Evolutionary conservation across 2,888 invertebrate species (phyloP), one percentile per base, ranked within the genome.

Genomic region (Hydroisotoma schaefferi): DNA sequence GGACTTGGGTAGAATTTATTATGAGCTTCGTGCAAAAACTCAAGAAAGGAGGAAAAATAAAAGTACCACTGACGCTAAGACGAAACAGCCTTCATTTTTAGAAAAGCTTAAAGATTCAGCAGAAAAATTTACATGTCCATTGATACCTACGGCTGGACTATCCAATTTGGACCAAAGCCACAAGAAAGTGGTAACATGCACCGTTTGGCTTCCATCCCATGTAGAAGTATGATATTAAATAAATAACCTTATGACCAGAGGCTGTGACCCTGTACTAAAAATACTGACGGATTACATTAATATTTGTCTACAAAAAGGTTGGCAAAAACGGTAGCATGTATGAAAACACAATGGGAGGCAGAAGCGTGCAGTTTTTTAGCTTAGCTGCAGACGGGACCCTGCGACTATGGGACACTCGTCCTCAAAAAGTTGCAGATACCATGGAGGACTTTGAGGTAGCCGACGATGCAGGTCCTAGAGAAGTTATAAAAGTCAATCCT

Each of bases 21-120:
- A 60, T 29, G 71, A 69, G 40, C 49, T 71, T 2, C 29, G 66
- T 4, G 62, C 65, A 12, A 60, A 57, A 37, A 62, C 67, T 51
- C 68, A 69, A 46, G 65, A 71, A 53, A 56, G 68, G 2, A 27
- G 54, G 15, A 54, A 57, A 27, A 28, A 58, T 23, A 57, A 25
- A 6, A 15, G 55, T 0, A 59, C 49, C 2, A 40, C 48, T 1
- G 59, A 63, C n/a, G 10, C 49, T 12, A 49, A 53, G 2, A 18
- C 12, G 5, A 49, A 49, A 15, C 33, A 38, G 3, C 63, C 55
- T 5, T 29, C 57, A 10, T 71, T 71, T 46, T 57, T 71, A 1
- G 71, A 71, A 23, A 69, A 69, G 46, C 55, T 71, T 18, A 71
- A 71, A 55, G 71, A 71, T 44, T 65, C 66, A 4, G 61, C 68